Evolutionary conservation across 2,888 invertebrate species (phyloP), one percentile per base, ranked within the genome.

Genomic region (Tetheella fluctuosa): DNA sequence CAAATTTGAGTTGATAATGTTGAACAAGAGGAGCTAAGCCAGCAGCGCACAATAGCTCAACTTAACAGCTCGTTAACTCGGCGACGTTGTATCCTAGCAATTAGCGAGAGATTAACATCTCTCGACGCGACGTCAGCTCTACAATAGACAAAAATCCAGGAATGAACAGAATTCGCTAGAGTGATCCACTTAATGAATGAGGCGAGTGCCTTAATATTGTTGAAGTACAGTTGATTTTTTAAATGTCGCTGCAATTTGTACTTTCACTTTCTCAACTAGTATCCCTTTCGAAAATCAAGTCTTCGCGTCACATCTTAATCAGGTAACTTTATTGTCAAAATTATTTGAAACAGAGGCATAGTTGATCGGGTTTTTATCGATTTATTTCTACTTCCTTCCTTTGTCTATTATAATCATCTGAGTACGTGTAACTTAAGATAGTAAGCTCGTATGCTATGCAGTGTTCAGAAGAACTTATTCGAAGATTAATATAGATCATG

Each of bases 1-100:
- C 64, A 64, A 2, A 68, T 71, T 71, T 62, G 60, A 61, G 59
- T 52, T 63, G 68, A 71, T 71, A 67, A 70, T 73, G 68, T 67
- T 59, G 63, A 60, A 57, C 58, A 23, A 28, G 64, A 59, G 64
- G 56, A 63, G 69, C 54, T 65, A 64, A 60, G 59, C 62, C 60
- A 62, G 64, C 61, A 64, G 71, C 75, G 71, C 71, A 84, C 84
- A 86, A 86, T 84, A 78, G 80, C 77, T 80, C 77, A 81, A 86
- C 78, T 87, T 85, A 86, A 85, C 86, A 85, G 86, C 80, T 88
- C 88, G 86, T 89, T 88, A 84, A 83, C 74, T 81, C 73, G 76
- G 75, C 73, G 76, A 75, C 76, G 75, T 76, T 77, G 81, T 81
- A 81, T 80, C 79, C 77, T 77, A 79, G 88, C 86, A 85, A 88